Evolutionary conservation across 2,888 invertebrate genomes (phyloP).

Genomic region (Habroteleia sp.): DNA sequence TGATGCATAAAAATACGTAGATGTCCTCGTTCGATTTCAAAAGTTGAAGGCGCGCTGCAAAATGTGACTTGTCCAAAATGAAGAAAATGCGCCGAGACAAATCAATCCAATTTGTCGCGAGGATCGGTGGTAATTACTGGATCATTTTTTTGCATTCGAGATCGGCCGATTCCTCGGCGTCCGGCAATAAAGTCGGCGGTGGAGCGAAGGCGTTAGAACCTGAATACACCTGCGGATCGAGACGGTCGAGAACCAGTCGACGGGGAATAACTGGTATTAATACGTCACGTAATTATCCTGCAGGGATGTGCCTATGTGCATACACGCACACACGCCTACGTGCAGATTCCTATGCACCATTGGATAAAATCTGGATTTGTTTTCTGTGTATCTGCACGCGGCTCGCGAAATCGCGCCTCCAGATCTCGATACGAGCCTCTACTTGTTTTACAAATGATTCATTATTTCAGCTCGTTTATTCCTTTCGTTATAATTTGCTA

Average conservation of each 20-base stretch:
- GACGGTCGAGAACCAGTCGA: conserved; percentile 74
- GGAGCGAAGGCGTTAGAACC: conserved; percentile 68
- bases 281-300: conserved; percentile 79
- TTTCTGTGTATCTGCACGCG: conserved; percentile 53
- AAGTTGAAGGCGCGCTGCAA: too few relatives aligned
- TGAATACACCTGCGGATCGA: conserved; percentile 76
- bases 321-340: conserved; percentile 42
- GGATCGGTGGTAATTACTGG: conserved; percentile 4
- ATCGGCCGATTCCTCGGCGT: conserved; percentile 58
- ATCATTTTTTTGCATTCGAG: conserved; percentile 22
- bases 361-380: conserved; percentile 64
- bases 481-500: conserved; percentile 35
- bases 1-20: too few relatives aligned
- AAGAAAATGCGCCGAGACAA: too few relatives aligned
- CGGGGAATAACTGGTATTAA: conserved; percentile 79
- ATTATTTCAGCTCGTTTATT: conserved; percentile 40
- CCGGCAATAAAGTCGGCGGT: conserved; percentile 62
- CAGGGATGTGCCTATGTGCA: conserved; percentile 69
- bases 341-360: conserved; percentile 44
- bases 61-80: too few relatives aligned
- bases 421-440: conserved; percentile 26
- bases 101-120: conserved; percentile 29
- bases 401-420: conserved; percentile 38
- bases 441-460: conserved; percentile 56
- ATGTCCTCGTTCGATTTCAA: too few relatives aligned